Base-by-base conservation (phyloP, 2,888 invertebrate species). In the Patella depressa region DNA sequence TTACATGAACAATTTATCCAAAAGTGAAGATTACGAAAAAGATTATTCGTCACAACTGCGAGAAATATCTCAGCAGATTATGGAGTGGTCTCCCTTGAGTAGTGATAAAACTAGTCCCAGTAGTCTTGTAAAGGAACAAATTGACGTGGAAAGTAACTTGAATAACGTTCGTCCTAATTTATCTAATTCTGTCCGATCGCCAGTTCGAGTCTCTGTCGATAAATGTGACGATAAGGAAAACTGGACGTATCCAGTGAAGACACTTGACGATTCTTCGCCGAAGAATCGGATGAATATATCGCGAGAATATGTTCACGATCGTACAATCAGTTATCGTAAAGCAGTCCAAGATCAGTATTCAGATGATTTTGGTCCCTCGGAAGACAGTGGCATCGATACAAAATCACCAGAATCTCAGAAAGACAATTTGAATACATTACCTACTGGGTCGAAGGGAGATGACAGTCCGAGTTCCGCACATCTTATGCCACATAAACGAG, bases 401-500 rank as follows among this genome's bases (percentile, higher is more conserved):
- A 77, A 76, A 54, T 69, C 80, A 9, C 78, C 83, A 78, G 77
- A 24, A 74, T 74, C 3, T 19, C 72, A 15, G 59, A 72, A 57
- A 75, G 71, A 29, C 70, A 76, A 74, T 75, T 79, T 78, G 24
- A 78, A 74, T 76, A 80, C 59, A 72, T 75, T 75, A 76, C 78
- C 55, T 69, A 77, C 54, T 15, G 79, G 54, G 72, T 73, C 34
- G 55, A 76, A 17, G 24, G 75, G 55, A 69, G 59, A 72, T 45
- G 74, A 34, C 75, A 45, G 15, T 14, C 70, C 70, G 53, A 74
- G 73, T 15, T 69, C 78, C 75, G 55, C 81, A 80, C 72, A 79
- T 83, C 83, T 88, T 24, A 87, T 87, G 14, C 87, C 86, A 11
- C 82, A 86, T 45, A 89, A 89, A 79, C 82, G 85, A 45, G 88